Evolutionary conservation across 2,113 vertebrate genomes (phyloP).

Genomic region (Strix aluco): DNA sequence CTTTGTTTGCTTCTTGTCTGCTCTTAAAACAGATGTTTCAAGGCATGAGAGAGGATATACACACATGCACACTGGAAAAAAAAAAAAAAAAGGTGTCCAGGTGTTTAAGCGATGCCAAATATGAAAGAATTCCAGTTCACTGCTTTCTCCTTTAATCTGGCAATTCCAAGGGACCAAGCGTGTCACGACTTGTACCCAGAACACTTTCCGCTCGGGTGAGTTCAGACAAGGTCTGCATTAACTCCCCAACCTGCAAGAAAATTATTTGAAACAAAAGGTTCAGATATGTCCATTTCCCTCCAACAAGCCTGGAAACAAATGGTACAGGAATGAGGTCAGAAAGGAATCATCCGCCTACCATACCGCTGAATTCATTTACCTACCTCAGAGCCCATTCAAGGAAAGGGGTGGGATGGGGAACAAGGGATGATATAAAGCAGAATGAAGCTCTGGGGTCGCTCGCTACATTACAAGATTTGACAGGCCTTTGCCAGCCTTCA

Average conservation of each 20-base stretch:
- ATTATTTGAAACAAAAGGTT: constrained; percentile 84
- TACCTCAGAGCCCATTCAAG: constrained; percentile 87
- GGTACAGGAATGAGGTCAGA: constrained; percentile 84
- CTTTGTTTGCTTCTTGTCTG: constrained; percentile 13
- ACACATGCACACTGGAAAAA: neutral
- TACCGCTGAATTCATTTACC: constrained; percentile 91
- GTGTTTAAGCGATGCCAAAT: neutral
- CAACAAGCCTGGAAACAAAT: constrained; percentile 92
- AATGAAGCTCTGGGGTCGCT: constrained; percentile 88
- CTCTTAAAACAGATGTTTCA: constrained; percentile 15
- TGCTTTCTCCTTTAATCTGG: neutral
- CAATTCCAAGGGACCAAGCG: constrained; percentile 19
- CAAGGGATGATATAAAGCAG: constrained; percentile 74
- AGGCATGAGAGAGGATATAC: neutral
- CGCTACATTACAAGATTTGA: constrained; percentile 88
- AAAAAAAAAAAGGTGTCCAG: neutral
- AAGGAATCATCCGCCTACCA: constrained; percentile 81
- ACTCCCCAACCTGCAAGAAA: constrained; percentile 87
- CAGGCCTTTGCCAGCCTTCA: constrained; percentile 89
- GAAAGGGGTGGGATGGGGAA: constrained; percentile 68
- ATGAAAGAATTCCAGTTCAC: neutral
- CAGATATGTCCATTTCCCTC: constrained; percentile 78
- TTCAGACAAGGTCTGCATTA: constrained; percentile 84
- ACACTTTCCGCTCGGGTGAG: constrained; percentile 77
- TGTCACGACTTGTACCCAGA: constrained; percentile 34